Base-by-base conservation (phyloP, 1,140 invertebrate genomes). In the Patella vulgata region DNA sequence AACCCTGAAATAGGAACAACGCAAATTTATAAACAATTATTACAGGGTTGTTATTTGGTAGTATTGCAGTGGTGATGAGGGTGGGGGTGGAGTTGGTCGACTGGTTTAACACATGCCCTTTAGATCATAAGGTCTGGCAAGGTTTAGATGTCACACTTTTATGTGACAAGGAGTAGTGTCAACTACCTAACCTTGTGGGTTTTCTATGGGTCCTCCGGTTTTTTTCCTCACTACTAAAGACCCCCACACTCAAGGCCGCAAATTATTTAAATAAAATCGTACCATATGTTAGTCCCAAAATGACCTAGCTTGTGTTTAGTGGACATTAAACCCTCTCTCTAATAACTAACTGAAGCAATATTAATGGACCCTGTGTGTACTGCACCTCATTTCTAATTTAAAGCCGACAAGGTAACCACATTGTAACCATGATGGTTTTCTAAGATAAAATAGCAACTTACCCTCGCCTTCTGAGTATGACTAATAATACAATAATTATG, bases 391-490 rank as follows among this genome's bases (percentile, higher is more conserved):
- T 17, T 21, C 43, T 46, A 40, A 28, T 3, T 31, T 12, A n/a
- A 2, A 44, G 17, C 14, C 5, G 14, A 25, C 12, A 36, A 6
- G 21, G 14, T 19, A 17, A n/a, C 36, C 17, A 30, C 21, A 11
- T 39, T 28, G 36, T 60, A 31, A 33, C 19, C 28, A 36, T 19
- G 17, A 1, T n/a, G 9, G 30, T 11, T 19, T 21, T 30, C 9
- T 30, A 14, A 39, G 27, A 39, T 43, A n/a, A 19, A 4, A 27
- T 25, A 21, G 27, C 9, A 30, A 53, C 63, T 65, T 48, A 75
- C 66, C 68, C 58, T 84, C 92, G 92, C 66, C 91, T 88, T n/a
- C 93, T 87, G 73, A 95, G 89, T 21, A 77, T 54, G 76, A 94
- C 88, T 84, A 92, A 93, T 12, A 92, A 88, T 17, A 89, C 91